Percentiles rank a stretch among this genome's conserved stretches.
Evolutionary conservation across 1,140 invertebrate genomes (phyloP).

Genomic region (Thalassaphorura encarpata): DNA sequence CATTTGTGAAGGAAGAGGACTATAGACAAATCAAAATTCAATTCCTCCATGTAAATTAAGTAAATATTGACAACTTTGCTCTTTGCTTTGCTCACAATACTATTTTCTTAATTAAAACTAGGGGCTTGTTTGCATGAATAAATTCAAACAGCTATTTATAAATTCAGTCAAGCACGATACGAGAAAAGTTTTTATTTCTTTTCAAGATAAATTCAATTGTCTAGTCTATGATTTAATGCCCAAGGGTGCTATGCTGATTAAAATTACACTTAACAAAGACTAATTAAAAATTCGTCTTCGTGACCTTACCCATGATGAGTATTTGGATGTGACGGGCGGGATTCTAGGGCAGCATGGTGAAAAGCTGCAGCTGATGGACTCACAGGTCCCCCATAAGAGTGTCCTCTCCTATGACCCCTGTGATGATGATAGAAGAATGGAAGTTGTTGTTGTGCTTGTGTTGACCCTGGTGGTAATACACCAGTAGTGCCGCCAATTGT

Average conservation of each 20-base stretch:
- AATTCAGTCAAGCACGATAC: too few relatives aligned
- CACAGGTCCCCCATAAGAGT: constrained; percentile 28
- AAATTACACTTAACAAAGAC: not conserved
- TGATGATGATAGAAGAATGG: constrained; percentile 15
- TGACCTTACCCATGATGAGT: constrained; percentile 22
- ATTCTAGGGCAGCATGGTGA: constrained; percentile 27
- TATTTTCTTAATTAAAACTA: too few relatives aligned
- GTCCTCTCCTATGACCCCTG: constrained; percentile 29
- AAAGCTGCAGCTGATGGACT: constrained; percentile 15
- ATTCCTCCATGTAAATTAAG: not conserved
- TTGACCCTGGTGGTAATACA: not conserved
- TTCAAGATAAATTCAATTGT: too few relatives aligned
- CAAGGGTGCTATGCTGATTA: too few relatives aligned
- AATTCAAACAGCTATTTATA: too few relatives aligned
- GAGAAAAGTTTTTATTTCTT: too few relatives aligned
- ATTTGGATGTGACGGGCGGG: constrained; percentile 30
- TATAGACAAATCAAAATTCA: not conserved
- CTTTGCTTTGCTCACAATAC: too few relatives aligned
- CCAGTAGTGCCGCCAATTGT: not conserved
- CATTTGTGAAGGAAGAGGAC: too few relatives aligned
- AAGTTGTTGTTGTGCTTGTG: constrained; percentile 2
- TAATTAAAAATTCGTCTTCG: too few relatives aligned
- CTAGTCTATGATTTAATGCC: too few relatives aligned
- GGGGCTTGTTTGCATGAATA: too few relatives aligned
- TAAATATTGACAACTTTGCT: too few relatives aligned